These are phyloP conservation scores for Drosophila limbata DNA, from an alignment of 2,888 invertebrate species.

Conservation along the genomic window DNA sequence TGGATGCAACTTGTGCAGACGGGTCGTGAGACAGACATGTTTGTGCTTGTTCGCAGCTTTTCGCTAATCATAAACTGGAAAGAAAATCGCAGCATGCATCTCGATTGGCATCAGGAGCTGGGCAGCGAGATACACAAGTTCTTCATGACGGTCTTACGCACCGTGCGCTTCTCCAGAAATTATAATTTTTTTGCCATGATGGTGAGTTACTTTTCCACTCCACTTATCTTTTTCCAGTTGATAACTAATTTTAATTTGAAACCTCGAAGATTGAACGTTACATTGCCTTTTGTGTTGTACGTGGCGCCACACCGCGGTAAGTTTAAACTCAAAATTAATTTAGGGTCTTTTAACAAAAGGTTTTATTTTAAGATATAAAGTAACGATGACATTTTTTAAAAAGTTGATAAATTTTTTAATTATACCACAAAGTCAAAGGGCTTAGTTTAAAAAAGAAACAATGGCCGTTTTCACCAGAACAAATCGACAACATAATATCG, in stretches of 20 bases:
- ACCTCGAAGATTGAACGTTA: conserved; percentile 56
- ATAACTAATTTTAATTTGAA: background rate
- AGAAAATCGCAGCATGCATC: conserved; percentile 28
- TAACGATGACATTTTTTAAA: no score
- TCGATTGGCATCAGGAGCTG: conserved; percentile 32
- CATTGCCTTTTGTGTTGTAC: conserved; percentile 56
- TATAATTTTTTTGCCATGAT: conserved; percentile 45
- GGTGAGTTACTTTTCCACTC: conserved; percentile 32
- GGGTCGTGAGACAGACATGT: conserved; percentile 37
- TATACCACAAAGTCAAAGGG: no score
- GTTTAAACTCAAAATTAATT: background rate
- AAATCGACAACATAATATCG: no score
- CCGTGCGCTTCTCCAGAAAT: conserved; percentile 13
- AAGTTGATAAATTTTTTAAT: no score
- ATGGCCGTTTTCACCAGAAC: no score
- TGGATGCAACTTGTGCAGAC: conserved; percentile 44
- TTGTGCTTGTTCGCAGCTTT: conserved; percentile 48
- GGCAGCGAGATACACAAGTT: conserved; percentile 37
- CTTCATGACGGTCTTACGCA: conserved; percentile 43
- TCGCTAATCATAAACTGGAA: conserved; percentile 48
- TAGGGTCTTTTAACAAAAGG: no score
- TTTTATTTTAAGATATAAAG: background rate
- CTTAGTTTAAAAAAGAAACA: no score
- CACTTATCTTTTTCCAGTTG: background rate
- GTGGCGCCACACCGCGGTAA: conserved; percentile 33